Evolutionary conservation across 1,140 invertebrate genomes (phyloP), one percentile per base, ranked within the genome.

Genomic region (Rhizoglyphus robini): DNA sequence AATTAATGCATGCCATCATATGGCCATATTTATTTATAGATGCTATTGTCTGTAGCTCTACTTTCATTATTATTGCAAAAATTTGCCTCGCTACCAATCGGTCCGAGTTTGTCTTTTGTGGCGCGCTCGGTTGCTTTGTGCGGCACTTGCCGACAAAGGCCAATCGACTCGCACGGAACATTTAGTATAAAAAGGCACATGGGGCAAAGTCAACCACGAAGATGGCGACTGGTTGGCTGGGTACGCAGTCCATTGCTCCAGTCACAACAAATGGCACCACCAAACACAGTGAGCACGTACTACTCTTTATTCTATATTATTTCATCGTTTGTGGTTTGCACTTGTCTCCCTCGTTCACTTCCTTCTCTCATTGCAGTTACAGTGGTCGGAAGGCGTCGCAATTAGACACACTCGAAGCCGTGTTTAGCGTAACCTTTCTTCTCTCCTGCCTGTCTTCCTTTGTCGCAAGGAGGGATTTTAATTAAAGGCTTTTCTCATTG

Each of bases 381-480:
- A 25, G 20, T 54, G 23, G 51, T 20, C 20, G 8, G 51, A 54
- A 54, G 51, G 51, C 51, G 51, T 54, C 51, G 20, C 51, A 54
- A 54, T 54, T 54, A 54, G 8, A 54, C 8, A 54, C 51, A 54
- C 20, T 41, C 36, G 36, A 41, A 11, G 36, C 36, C 36, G 36
- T 18, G 18, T 41, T 41, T 41, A 41, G 8, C 8, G 8, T 18
- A 41, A 41, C 36, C 8, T 41, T 41, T 18, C 8, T 18, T 11
- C 36, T 41, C 36, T 18, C 36, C 36, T 41, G 8, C 36, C 8
- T 18, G 18, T 41, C 36, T 41, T 8, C 18, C 8, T 41, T 41
- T 41, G 36, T 41, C 36, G 36, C 36, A 54, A 54, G 51, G 51
- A 25, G 51, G 23, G 51, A 54, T 32, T 54, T 54, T 54, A 54